These are phyloP conservation scores for Parapsyche elsis DNA, from an alignment of 1,140 invertebrate species.

Conservation along the genomic window DNA sequence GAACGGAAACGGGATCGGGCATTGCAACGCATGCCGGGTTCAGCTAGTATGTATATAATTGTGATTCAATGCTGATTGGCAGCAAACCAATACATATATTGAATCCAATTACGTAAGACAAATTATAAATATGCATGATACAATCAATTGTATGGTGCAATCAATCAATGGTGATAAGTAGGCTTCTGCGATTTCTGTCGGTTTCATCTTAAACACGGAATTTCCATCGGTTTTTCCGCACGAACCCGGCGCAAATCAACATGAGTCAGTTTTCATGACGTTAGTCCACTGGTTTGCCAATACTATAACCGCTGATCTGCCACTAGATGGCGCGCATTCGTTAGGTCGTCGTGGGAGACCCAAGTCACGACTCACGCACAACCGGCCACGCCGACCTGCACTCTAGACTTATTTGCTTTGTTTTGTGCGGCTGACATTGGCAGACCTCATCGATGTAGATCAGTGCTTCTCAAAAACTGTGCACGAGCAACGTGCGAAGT, in stretches of 20 bases:
- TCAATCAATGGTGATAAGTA: too few species aligned
- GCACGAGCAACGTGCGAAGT: background rate
- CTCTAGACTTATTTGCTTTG: slow-evolving; percentile 45
- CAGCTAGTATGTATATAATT: too few species aligned
- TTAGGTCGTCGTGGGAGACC: slow-evolving; percentile 49
- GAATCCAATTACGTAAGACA: too few species aligned
- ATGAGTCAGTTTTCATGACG: background rate
- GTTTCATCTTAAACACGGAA: background rate
- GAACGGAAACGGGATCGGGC: too few species aligned
- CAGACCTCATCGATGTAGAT: slow-evolving; percentile 36
- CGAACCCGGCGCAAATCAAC: background rate
- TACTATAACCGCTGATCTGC: background rate
- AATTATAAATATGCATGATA: too few species aligned
- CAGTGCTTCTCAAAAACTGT: slow-evolving; percentile 12
- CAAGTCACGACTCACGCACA: slow-evolving; percentile 53
- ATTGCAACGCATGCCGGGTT: too few species aligned
- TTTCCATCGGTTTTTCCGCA: background rate
- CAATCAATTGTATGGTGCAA: too few species aligned
- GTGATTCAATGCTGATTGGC: too few species aligned
- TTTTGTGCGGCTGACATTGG: slow-evolving; percentile 41
- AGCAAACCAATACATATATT: too few species aligned
- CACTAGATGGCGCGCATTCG: slow-evolving; percentile 34
- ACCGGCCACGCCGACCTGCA: slow-evolving; percentile 37
- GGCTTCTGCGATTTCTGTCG: too few species aligned
- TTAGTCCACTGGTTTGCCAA: slow-evolving; percentile 1